Base-by-base conservation (phyloP, 2,113 vertebrate species). In the Notiomystis cincta region DNA sequence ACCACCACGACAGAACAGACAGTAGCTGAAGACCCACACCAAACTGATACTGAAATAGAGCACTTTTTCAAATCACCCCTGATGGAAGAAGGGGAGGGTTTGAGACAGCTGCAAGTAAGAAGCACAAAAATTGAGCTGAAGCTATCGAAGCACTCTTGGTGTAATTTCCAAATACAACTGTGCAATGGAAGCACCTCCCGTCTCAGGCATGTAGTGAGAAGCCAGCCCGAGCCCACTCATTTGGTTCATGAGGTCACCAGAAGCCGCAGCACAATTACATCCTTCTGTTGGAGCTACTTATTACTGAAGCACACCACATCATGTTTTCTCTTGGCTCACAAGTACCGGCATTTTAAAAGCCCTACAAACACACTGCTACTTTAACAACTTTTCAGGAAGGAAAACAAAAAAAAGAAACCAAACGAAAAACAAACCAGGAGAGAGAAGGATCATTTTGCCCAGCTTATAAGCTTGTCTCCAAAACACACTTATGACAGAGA, bases 201-300 rank as follows among this genome's bases (percentile, higher is more conserved):
- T 61, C 44, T 78, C 67, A 44, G 79, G 38, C 62, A 73, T 40
- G 56, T 35, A 91, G 82, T 57, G n/a, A 90, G 44, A 93, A 94
- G 48, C 28, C n/a, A 89, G 33, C 27, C 64, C 61, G 35, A 88
- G 40, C 54, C 48, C 2, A 8, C 56, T 90, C 47, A 22, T 58
- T 82, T 50, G 61, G 85, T 90, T 90, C 76, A 92, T 75, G 91
- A 90, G 45, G 88, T 96, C 93, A 96, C 58, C 77, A 93, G 76
- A 93, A 94, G 45, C 10, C 37, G 69, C 17, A 15, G 79, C 69
- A 90, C 72, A 95, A 97, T 89, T 93, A 92, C 53, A 84, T 67
- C 76, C 50, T 94, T 84, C 84, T 87, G 40, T 56, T 13, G 4
- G 51, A 97, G 64, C 62, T 91, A 53, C 64, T 84, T 83, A 93